Conservation (phyloP, 2,113 vertebrate genomes). For the Oriolus oriolus region DNA sequence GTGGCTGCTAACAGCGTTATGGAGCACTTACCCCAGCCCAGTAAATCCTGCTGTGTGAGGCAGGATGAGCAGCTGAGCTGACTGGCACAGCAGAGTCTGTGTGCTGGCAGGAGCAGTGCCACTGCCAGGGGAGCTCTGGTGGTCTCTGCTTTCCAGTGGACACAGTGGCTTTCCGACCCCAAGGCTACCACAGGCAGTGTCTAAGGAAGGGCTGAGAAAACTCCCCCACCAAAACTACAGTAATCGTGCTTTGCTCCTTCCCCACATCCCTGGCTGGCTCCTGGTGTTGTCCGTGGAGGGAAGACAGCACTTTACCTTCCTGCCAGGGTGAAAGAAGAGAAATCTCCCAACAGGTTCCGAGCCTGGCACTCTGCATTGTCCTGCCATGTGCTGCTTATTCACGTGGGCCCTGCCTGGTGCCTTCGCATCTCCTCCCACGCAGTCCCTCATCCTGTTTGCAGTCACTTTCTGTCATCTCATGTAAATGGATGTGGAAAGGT, state of each 20-base stretch:
- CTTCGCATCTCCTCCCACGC: background rate
- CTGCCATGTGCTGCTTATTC: slow-evolving; percentile 6
- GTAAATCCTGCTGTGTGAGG: background rate
- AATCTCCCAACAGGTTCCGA: background rate
- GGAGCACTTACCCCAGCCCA: background rate
- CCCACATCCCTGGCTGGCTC: background rate
- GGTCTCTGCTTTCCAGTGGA: background rate
- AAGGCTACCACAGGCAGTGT: background rate
- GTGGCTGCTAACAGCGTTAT: accelerated
- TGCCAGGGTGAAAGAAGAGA: background rate
- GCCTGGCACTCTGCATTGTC: background rate
- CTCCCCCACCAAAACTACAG: background rate
- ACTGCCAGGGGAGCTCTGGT: background rate
- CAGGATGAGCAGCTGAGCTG: background rate
- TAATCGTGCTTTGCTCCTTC: background rate
- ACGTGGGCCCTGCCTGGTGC: background rate
- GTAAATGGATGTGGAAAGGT: background rate
- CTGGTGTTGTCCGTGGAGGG: accelerated
- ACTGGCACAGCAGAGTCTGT: background rate
- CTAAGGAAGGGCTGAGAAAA: background rate
- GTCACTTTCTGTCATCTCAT: background rate
- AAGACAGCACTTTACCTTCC: background rate
- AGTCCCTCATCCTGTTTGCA: background rate
- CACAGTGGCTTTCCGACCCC: background rate
- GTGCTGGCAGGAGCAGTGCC: background rate